phyloP scores from a whole-genome alignment of 2,113 vertebrate species.

The Esox niger region DNA sequence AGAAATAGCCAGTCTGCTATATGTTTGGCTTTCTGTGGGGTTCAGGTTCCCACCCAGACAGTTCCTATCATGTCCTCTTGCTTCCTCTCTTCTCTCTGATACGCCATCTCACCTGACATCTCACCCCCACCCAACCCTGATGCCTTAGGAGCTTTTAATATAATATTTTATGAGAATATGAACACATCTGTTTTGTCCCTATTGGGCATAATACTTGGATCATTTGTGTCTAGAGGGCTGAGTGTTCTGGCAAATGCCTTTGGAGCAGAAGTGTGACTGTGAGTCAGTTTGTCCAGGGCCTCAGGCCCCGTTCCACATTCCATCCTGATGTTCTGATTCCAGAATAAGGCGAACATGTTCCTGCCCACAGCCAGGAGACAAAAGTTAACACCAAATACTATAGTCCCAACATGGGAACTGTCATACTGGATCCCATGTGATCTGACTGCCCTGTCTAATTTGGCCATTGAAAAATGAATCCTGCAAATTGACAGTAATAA shows the following conservation, averaged over 20 bases:
- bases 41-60: background rate
- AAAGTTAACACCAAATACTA: background rate
- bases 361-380: background rate
- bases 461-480: slow-evolving; percentile 17
- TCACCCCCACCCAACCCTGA: background rate
- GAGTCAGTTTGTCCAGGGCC: slow-evolving; percentile 13
- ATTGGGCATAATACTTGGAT: background rate
- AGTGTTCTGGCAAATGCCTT: slow-evolving; percentile 1
- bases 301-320: slow-evolving; percentile 14
- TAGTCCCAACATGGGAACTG: background rate
- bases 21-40: background rate
- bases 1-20: background rate
- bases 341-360: background rate
- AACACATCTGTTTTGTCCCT: slow-evolving; percentile 1
- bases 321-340: background rate
- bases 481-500: slow-evolving; percentile 10
- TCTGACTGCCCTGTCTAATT: slow-evolving; percentile 14
- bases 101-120: background rate
- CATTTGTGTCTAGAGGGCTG: background rate
- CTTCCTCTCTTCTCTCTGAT: background rate
- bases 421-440: slow-evolving; percentile 17
- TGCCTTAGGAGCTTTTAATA: background rate
- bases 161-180: background rate
- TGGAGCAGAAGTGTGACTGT: slow-evolving; percentile 7
- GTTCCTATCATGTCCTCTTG: background rate